Evolutionary conservation across 2,113 vertebrate species (phyloP).

Genomic region (Oncorhynchus keta): DNA sequence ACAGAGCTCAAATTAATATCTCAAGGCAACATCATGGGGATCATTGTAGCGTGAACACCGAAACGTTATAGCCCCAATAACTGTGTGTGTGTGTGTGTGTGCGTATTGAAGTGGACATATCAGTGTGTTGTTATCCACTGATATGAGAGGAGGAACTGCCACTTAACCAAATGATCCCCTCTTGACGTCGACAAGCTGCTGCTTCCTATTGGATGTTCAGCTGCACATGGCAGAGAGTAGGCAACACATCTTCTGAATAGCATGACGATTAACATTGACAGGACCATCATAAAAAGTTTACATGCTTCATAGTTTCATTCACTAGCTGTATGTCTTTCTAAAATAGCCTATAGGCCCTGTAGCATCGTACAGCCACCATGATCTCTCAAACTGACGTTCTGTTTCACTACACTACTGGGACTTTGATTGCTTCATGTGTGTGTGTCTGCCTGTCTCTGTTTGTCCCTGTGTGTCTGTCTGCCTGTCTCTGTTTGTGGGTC

Average conservation of each 20-base stretch:
- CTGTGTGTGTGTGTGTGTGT: not conserved
- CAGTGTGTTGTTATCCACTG: not conserved
- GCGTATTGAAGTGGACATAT: not conserved
- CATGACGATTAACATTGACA: no score
- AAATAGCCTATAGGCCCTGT: no score
- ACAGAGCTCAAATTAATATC: not conserved
- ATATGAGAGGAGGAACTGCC: not conserved
- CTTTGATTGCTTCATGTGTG: no score
- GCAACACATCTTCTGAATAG: not conserved
- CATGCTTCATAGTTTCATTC: no score
- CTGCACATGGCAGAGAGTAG: not conserved
- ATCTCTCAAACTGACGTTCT: no score
- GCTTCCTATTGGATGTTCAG: not conserved
- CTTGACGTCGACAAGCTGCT: not conserved
- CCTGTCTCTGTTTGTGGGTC: no score
- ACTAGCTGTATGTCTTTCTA: not conserved
- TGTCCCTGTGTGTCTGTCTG: no score
- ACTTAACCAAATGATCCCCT: conserved; percentile 1
- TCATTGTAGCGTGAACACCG: not conserved
- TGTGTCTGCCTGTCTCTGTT: no score
- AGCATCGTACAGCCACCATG: no score
- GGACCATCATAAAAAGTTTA: no score
- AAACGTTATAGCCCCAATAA: no score
- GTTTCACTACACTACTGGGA: no score
- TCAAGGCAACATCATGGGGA: not conserved